These are phyloP conservation scores for Gasterosteus nipponicus DNA, from an alignment of 2,113 vertebrate species.

Conservation along the genomic window DNA sequence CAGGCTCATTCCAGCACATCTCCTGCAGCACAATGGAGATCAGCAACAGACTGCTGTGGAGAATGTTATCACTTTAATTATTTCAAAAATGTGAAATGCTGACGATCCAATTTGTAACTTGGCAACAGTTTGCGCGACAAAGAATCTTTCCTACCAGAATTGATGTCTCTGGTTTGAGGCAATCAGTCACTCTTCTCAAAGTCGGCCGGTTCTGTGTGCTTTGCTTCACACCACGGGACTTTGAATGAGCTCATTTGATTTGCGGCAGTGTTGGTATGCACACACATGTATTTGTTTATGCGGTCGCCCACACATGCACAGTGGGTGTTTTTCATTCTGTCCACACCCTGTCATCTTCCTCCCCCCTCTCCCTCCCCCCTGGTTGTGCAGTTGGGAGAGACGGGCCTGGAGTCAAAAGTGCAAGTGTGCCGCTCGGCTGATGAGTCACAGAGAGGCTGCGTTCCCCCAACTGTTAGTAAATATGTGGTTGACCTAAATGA, in stretches of 20 bases:
- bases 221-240: slow-evolving; percentile 55
- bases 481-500: slow-evolving; percentile 81
- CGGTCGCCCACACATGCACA: slow-evolving; percentile 62
- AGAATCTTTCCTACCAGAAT: slow-evolving; percentile 7
- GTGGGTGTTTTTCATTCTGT: slow-evolving; percentile 71
- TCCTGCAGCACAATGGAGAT: slow-evolving; percentile 3
- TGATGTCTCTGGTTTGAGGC: slow-evolving; percentile 19
- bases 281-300: slow-evolving; percentile 71
- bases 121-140: not conserved
- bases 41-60: slow-evolving; percentile 10
- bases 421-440: slow-evolving; percentile 76
- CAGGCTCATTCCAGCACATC: not conserved
- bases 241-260: slow-evolving; percentile 69
- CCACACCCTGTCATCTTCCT: slow-evolving; percentile 69
- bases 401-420: slow-evolving; percentile 77
- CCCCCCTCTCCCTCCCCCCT: slow-evolving; percentile 33
- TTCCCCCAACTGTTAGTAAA: slow-evolving; percentile 79
- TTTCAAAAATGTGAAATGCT: slow-evolving; percentile 10
- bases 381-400: slow-evolving; percentile 56
- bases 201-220: slow-evolving; percentile 25
- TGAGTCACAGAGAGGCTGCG: slow-evolving; percentile 76
- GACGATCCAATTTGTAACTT: slow-evolving; percentile 16
- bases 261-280: slow-evolving; percentile 58
- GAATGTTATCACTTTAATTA: slow-evolving; percentile 1
- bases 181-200: slow-evolving; percentile 43